Conservation (phyloP, 2,797 vertebrate genomes). For the Hippocampus kuda region DNA sequence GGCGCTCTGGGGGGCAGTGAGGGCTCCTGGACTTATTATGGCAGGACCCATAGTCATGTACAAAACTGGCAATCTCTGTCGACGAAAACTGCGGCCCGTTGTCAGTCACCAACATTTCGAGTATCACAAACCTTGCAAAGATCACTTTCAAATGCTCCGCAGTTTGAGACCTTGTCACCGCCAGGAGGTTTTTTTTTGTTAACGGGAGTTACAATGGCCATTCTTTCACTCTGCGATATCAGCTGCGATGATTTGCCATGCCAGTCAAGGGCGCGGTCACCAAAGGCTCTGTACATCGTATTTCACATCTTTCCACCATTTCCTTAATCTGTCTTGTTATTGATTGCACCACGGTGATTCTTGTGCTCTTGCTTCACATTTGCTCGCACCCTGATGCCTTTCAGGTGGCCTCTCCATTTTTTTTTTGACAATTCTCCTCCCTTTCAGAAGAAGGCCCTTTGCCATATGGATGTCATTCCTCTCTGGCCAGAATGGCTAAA, state of each 20-base stretch:
- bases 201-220: neutral
- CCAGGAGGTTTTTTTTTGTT: neutral
- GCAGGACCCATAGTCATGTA: neutral
- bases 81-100: constrained; percentile 2
- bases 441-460: constrained; percentile 3
- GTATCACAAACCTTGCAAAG: neutral
- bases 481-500: neutral
- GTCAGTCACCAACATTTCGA: neutral
- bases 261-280: neutral
- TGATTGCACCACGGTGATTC: neutral
- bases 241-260: neutral
- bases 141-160: neutral
- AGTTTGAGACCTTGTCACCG: neutral
- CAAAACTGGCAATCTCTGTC: neutral
- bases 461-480: neutral
- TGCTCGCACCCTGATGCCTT: constrained; percentile 3
- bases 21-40: neutral
- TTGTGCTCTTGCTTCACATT: neutral
- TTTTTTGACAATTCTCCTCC: neutral
- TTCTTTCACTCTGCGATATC: neutral
- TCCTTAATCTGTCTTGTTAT: neutral
- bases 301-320: neutral
- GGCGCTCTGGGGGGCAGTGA: neutral
- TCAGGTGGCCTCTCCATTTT: neutral
- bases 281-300: neutral